Conservation (phyloP, 2,797 vertebrate species). For the Cossypha caffra region DNA sequence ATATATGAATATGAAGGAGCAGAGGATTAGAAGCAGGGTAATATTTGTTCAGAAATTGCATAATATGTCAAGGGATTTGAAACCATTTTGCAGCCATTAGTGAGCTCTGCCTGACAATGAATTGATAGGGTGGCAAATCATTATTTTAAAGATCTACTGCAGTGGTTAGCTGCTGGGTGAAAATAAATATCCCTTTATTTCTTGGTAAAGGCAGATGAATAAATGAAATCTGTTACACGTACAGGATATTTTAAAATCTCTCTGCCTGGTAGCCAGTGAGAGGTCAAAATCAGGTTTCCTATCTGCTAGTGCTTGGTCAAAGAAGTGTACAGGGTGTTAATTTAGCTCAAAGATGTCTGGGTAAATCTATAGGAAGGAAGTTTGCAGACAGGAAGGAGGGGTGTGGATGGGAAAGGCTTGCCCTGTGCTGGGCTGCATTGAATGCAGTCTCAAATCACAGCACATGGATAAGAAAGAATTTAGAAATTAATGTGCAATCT, state of each 20-base stretch:
- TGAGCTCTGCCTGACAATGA: background rate
- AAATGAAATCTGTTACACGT: background rate
- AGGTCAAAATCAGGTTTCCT: conserved; percentile 31
- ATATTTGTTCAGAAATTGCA: background rate
- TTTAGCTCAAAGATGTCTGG: conserved; percentile 89
- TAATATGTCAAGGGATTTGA: background rate
- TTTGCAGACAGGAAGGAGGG: conserved; percentile 91
- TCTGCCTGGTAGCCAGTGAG: background rate
- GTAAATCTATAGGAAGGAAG: conserved; percentile 91
- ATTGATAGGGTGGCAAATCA: background rate
- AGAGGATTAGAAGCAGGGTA: background rate
- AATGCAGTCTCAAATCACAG: conserved; percentile 84
- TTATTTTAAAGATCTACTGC: conserved; percentile 1
- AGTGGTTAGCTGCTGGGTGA: background rate
- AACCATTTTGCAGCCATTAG: background rate
- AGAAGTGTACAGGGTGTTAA: conserved; percentile 20
- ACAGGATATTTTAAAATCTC: background rate
- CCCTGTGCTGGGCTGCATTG: conserved; percentile 79
- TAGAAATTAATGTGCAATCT: conserved; percentile 76
- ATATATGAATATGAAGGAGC: background rate
- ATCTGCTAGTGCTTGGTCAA: background rate
- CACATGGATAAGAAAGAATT: conserved; percentile 84
- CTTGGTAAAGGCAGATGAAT: background rate
- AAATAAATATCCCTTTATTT: background rate
- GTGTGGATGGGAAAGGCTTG: conserved; percentile 92